phyloP scores from a whole-genome alignment of 1,140 invertebrate species.

The Theocolax elegans region DNA sequence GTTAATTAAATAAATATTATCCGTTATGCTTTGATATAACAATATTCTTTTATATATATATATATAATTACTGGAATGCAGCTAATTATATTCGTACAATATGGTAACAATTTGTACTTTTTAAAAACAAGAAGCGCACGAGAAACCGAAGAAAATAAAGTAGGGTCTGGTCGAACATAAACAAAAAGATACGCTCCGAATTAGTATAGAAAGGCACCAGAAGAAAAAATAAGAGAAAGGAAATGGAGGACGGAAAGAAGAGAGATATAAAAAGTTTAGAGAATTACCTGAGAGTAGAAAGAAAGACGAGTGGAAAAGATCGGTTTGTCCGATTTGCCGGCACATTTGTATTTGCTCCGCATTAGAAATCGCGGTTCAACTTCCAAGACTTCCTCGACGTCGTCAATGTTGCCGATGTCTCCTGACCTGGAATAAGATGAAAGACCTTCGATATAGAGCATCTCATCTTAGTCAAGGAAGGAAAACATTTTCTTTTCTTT shows the following conservation, averaged over 20 bases:
- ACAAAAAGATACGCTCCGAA: too few relatives aligned
- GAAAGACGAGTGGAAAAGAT: slow-evolving; percentile 30
- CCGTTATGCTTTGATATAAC: too few relatives aligned
- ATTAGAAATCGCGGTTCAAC: slow-evolving; percentile 45
- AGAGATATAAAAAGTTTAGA: not conserved
- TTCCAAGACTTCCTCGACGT: not conserved
- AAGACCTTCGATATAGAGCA: slow-evolving; percentile 31
- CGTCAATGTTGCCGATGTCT: slow-evolving; percentile 24
- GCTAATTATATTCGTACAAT: slow-evolving; percentile 4
- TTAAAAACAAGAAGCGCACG: not conserved
- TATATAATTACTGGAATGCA: too few relatives aligned
- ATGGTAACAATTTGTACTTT: not conserved
- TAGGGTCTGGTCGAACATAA: not conserved
- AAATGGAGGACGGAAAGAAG: not conserved
- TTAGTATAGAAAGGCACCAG: too few relatives aligned
- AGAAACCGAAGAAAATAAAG: not conserved
- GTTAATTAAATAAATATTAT: too few relatives aligned
- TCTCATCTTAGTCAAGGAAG: not conserved
- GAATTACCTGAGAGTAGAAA: slow-evolving; percentile 10
- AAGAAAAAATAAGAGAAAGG: not conserved
- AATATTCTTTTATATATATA: too few relatives aligned
- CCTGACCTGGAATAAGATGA: slow-evolving; percentile 52
- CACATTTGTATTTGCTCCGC: slow-evolving; percentile 46
- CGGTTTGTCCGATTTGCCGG: slow-evolving; percentile 48
- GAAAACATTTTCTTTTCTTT: not conserved